Evolutionary conservation across 2,797 vertebrate genomes (phyloP), one percentile per base, ranked within the genome.

Genomic region (Bradypodion ventrale): DNA sequence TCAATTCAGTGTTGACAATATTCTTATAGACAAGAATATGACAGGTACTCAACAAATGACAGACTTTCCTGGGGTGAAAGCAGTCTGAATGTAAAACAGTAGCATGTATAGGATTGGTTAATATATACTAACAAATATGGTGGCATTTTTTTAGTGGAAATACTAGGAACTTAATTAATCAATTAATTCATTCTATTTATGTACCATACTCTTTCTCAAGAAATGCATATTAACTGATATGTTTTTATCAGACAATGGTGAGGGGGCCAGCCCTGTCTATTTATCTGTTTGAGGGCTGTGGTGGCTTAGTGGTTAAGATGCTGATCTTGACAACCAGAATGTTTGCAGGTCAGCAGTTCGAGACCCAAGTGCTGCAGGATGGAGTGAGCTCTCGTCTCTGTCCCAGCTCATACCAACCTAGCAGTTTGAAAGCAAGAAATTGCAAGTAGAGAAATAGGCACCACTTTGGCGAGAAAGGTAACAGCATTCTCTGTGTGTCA

Each of bases 31-130:
- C 82, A 88, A 83, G 70, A 83, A 91, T 35, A 27, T 83, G 89
- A 75, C 83, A 85, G 70, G 87, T 89, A n/a, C 81, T 88, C 89
- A 87, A 91, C 82, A 91, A 87, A 85, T 89, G 73, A 91, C 80
- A 90, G 89, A 60, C 40, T 69, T 77, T 87, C 91, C 88, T 82
- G 88, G 74, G 79, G 78, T 72, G 82, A 88, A 66, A 92, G 84
- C 78, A 89, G 84, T 90, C 88, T 73, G 88, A 89, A 85, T 49
- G 52, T 15, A 65, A 79, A 79, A 84, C 10, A 62, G 73, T 49
- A 4, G 19, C 27, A 13, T 49, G 23, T 75, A 5, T 66, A 79
- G 10, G 40, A 8, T 27, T 70, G 3, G 37, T 37, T 15, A 40
- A 75, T 56, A 56, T n/a, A 83, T 68, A 46, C 23, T 69, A 27